Evolutionary conservation across 2,888 invertebrate species (phyloP), one percentile per base, ranked within the genome.

Genomic region (Trypoxylon attenuatum): DNA sequence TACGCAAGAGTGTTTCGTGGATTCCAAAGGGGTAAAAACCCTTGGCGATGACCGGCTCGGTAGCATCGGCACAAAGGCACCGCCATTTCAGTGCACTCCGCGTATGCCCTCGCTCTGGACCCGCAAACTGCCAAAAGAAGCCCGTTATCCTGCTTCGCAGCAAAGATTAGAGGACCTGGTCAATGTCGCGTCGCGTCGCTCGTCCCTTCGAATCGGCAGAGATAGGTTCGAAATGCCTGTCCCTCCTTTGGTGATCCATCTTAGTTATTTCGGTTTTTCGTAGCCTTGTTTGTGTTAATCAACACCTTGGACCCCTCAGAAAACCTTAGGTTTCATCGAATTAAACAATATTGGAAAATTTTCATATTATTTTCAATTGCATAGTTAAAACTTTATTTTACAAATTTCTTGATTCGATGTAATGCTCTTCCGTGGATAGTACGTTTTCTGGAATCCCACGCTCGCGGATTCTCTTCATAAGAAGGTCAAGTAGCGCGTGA

Each of bases 21-120:
- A 83, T 83, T 83, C 83, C 83, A 76, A 49, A 68, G 72, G 82
- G 81, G 80, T 82, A 83, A 83, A 83, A 83, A 83, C 82, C 80
- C 75, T 79, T 72, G 72, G 61, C 79, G 78, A 80, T 79, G 76
- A 73, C 74, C 76, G 13, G 77, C 73, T 77, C 72, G 76, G 74
- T 62, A 72, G 76, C 57, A 57, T 59, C 29, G 65, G 66, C 69
- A 80, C 81, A 83, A 83, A 83, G 82, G 76, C 45, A 70, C 80
- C 79, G 82, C 79, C 79, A 71, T 77, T 77, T 74, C 77, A 13
- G 77, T 61, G 59, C 55, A 53, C 43, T 45, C 45, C 73, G 67
- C 49, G 49, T 41, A 19, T 29, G 59, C 55, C 57, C 53, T 51
- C 39, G 50, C 70, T 42, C 54, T 46, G 53, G 53, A 47, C 52